phyloP scores from a whole-genome alignment of 2,888 invertebrate species.

The Chalcis sispes region DNA sequence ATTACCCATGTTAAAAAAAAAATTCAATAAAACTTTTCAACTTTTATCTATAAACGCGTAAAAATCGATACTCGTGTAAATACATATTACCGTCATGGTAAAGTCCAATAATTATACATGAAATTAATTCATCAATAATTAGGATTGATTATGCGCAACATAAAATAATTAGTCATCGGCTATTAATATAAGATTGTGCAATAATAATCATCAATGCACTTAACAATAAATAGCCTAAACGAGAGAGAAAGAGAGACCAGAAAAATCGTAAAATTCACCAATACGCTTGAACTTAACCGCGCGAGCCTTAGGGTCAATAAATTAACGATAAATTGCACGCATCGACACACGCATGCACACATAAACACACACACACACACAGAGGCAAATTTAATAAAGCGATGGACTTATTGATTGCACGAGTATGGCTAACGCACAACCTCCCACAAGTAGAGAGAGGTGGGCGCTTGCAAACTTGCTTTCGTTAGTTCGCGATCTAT shows the following conservation, averaged over 20 bases:
- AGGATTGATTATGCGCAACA: neutral
- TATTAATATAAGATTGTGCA: conserved; percentile 8
- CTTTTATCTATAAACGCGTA: no score
- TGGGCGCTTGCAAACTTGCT: neutral
- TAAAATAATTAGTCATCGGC: conserved; percentile 5
- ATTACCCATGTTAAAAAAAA: no score
- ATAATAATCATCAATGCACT: conserved; percentile 1
- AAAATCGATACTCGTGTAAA: no score
- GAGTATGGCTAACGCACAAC: neutral
- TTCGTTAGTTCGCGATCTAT: conserved; percentile 49
- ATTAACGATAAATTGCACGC: conserved; percentile 43
- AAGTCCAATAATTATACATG: conserved; percentile 7
- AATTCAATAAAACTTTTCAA: no score
- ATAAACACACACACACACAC: no score
- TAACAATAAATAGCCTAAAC: neutral
- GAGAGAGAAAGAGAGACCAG: neutral
- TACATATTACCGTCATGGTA: no score
- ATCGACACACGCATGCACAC: neutral
- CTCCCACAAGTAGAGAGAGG: neutral
- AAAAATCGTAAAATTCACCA: no score
- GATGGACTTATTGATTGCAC: neutral
- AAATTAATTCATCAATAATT: neutral
- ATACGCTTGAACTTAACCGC: no score
- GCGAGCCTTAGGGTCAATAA: conserved; percentile 19
- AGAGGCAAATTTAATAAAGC: conserved; percentile 16